A percentile compares a stretch with the other conserved stretches of the same genome.
phyloP scores from a whole-genome alignment of 2,797 vertebrate species.

The Channallabes apus region DNA sequence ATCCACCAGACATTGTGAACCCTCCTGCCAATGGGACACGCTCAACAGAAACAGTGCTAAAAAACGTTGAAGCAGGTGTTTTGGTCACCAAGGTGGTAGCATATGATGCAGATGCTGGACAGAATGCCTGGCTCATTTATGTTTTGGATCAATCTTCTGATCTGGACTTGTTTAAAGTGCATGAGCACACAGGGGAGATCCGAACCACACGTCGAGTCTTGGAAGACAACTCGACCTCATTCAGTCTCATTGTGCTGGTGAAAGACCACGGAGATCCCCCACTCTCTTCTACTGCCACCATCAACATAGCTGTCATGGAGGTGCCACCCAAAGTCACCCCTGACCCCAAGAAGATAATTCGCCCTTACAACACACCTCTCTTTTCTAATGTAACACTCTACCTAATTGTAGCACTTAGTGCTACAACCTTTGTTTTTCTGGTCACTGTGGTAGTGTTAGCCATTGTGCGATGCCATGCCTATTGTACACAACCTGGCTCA shows the following conservation, averaged over 20 bases:
- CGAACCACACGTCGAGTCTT: conserved; percentile 89
- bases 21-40: conserved; percentile 86
- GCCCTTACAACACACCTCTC: conserved; percentile 75
- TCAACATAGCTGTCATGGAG: conserved; percentile 91
- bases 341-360: conserved; percentile 84
- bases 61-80: conserved; percentile 85
- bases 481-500: conserved; percentile 81
- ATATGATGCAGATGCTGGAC: conserved; percentile 92
- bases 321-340: conserved; percentile 85
- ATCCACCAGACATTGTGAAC: conserved; percentile 88
- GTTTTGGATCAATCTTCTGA: conserved; percentile 84
- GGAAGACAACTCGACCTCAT: conserved; percentile 85
- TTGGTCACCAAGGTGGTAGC: conserved; percentile 96
- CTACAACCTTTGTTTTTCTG: conserved; percentile 94
- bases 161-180: conserved; percentile 89
- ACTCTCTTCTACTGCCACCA: conserved; percentile 86
- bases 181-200: conserved; percentile 92
- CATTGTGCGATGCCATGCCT: conserved; percentile 87
- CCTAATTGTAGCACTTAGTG: conserved; percentile 91
- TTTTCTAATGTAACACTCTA: conserved; percentile 94
- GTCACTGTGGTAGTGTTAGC: conserved; percentile 89
- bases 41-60: conserved; percentile 87
- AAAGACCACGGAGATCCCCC: conserved; percentile 89
- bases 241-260: conserved; percentile 87
- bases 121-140: conserved; percentile 94